phyloP scores from a whole-genome alignment of 2,113 vertebrate species.

The Daboia siamensis region DNA sequence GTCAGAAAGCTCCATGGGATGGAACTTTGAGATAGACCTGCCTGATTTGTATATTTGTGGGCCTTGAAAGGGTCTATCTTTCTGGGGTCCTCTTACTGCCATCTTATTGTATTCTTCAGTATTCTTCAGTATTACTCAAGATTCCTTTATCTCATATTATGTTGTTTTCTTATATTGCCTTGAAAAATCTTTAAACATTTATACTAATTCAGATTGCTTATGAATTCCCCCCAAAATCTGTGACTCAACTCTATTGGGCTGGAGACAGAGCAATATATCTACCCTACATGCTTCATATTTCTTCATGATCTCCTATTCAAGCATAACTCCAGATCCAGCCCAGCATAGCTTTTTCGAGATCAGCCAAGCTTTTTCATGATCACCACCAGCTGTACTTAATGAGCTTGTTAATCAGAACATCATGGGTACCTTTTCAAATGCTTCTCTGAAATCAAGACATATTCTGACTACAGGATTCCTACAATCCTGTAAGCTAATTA shows the following conservation, averaged over 20 bases:
- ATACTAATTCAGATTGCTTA: not conserved
- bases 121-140: not conserved
- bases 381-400: not conserved
- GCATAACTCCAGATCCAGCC: not conserved
- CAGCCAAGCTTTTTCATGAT: not conserved
- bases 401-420: not conserved
- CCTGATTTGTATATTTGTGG: not conserved
- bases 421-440: not conserved
- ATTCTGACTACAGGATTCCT: not conserved
- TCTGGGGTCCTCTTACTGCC: not conserved
- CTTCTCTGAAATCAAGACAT: not conserved
- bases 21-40: not conserved
- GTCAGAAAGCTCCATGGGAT: not conserved
- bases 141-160: not conserved
- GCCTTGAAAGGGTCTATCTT: not conserved
- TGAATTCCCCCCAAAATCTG: not conserved
- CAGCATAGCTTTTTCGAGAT: not conserved
- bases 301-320: not conserved
- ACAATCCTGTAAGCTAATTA: not conserved
- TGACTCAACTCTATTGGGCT: not conserved
- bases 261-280: not conserved
- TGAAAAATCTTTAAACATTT: not conserved
- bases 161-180: not conserved
- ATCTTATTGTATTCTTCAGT: not conserved
- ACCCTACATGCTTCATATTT: not conserved